A percentile compares a stretch with the other conserved stretches of the same genome.
These are phyloP conservation scores for Drosophila recens DNA, from an alignment of 2,888 invertebrate species.

Conservation along the genomic window DNA sequence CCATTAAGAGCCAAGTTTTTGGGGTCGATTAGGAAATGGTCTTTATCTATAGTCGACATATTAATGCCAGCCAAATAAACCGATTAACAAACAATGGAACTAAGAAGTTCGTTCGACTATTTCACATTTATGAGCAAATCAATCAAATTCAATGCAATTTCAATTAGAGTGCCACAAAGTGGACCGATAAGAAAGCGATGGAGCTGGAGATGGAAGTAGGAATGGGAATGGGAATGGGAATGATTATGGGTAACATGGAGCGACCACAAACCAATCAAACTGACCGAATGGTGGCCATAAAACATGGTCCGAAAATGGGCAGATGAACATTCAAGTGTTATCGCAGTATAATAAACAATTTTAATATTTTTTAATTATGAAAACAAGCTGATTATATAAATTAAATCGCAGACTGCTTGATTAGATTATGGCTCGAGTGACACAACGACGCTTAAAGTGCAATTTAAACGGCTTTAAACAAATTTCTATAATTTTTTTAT, in stretches of 20 bases:
- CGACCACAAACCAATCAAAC: slow-evolving; percentile 65
- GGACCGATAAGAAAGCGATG: slow-evolving; percentile 41
- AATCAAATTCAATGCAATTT: slow-evolving; percentile 81
- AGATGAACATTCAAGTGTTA: slow-evolving; percentile 41
- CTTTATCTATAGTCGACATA: slow-evolving; percentile 40
- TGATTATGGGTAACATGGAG: background rate
- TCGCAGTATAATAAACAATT: slow-evolving; percentile 69
- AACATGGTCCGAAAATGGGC: slow-evolving; percentile 20
- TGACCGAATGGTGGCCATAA: slow-evolving; percentile 46
- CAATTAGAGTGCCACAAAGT: slow-evolving; percentile 67
- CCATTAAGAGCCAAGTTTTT: slow-evolving; percentile 3
- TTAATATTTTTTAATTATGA: slow-evolving; percentile 83
- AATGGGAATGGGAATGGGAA: background rate
- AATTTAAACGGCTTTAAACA: slow-evolving; percentile 81
- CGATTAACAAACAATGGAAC: slow-evolving; percentile 62
- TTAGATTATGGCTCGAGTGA: slow-evolving; percentile 76
- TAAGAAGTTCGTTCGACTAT: slow-evolving; percentile 34
- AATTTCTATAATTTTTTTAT: slow-evolving; percentile 71
- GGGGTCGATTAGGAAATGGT: slow-evolving; percentile 21
- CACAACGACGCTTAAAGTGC: slow-evolving; percentile 79
- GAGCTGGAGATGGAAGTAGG: background rate
- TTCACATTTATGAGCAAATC: slow-evolving; percentile 71
- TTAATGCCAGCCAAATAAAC: slow-evolving; percentile 56
- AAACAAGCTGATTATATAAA: slow-evolving; percentile 83
- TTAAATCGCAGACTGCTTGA: slow-evolving; percentile 77